Conservation (phyloP, 37 sponge, comb jelly and placozoan species). For the Hexactinellida sp. region DNA sequence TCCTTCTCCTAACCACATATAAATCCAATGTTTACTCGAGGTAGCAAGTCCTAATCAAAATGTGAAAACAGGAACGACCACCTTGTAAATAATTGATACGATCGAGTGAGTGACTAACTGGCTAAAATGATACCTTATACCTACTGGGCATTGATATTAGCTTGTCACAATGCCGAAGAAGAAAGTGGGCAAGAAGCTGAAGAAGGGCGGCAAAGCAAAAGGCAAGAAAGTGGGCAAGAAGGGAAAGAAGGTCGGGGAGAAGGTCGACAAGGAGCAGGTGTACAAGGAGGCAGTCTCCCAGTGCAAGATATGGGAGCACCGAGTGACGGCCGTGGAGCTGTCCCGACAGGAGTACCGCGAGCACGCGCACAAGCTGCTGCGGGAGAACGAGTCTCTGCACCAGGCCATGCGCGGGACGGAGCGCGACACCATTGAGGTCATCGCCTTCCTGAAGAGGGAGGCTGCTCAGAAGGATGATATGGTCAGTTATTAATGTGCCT, state of each 20-base stretch:
- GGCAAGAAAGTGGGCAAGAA: constrained; percentile 26
- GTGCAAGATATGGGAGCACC: constrained; percentile 65
- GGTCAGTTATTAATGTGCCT: neutral
- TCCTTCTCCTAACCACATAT: no score
- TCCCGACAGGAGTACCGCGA: constrained; percentile 61
- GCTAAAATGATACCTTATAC: no score
- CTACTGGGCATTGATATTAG: no score
- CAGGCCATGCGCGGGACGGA: constrained; percentile 67
- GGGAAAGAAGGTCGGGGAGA: constrained; percentile 31
- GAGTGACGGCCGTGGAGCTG: constrained; percentile 49
- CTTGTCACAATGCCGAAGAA: constrained; percentile 33
- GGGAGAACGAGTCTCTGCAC: constrained; percentile 69
- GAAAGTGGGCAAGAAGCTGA: constrained; percentile 30
- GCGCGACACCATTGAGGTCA: constrained; percentile 86
- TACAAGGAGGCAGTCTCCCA: constrained; percentile 48
- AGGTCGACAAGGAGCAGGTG: constrained; percentile 38
- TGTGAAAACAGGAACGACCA: no score
- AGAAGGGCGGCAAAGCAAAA: constrained; percentile 21
- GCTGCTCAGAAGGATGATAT: constrained; percentile 44
- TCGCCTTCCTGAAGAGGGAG: constrained; percentile 73
- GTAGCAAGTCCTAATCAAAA: no score
- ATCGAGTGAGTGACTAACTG: no score
- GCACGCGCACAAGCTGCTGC: constrained; percentile 43
- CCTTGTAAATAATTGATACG: no score
- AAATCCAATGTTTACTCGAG: no score